Percentiles rank a stretch among this genome's conserved stretches.
phyloP scores from a whole-genome alignment of 2,888 invertebrate species.

The Ecliptopera silaceata region DNA sequence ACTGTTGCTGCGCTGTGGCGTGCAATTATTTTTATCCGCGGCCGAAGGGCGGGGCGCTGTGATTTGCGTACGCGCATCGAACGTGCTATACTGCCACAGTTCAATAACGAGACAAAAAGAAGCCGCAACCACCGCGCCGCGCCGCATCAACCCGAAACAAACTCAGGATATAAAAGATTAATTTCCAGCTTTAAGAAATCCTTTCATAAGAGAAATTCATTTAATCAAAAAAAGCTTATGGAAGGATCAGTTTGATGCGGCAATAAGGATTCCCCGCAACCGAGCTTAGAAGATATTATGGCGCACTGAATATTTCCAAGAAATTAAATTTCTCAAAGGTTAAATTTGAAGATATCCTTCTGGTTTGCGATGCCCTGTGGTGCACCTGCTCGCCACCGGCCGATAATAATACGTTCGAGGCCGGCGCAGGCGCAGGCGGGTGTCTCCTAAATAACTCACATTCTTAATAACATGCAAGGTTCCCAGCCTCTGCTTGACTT shows the following conservation, averaged over 20 bases:
- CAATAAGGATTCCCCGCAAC: no score
- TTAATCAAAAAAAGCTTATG: no score
- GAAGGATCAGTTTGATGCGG: no score
- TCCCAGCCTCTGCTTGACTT: slow-evolving; percentile 18
- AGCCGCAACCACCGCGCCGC: no score
- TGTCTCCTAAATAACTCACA: slow-evolving; percentile 42
- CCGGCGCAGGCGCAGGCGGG: slow-evolving; percentile 22
- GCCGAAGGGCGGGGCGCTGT: slow-evolving; percentile 43
- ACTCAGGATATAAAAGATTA: no score
- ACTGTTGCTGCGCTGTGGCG: slow-evolving; percentile 18
- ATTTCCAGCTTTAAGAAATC: no score
- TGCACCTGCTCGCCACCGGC: slow-evolving; percentile 21
- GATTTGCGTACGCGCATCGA: slow-evolving; percentile 67
- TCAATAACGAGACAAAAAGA: neutral
- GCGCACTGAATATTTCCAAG: no score
- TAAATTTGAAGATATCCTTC: neutral
- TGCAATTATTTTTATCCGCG: slow-evolving; percentile 68
- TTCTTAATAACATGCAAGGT: slow-evolving; percentile 39
- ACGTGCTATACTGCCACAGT: slow-evolving; percentile 31
- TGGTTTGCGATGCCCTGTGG: slow-evolving; percentile 7
- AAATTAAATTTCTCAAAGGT: neutral
- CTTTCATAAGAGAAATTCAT: no score
- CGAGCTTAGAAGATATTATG: no score
- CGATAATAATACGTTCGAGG: slow-evolving; percentile 45
- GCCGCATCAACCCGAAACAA: no score